phyloP scores from a whole-genome alignment of 2,888 invertebrate species.

The Leucozona laternaria region DNA sequence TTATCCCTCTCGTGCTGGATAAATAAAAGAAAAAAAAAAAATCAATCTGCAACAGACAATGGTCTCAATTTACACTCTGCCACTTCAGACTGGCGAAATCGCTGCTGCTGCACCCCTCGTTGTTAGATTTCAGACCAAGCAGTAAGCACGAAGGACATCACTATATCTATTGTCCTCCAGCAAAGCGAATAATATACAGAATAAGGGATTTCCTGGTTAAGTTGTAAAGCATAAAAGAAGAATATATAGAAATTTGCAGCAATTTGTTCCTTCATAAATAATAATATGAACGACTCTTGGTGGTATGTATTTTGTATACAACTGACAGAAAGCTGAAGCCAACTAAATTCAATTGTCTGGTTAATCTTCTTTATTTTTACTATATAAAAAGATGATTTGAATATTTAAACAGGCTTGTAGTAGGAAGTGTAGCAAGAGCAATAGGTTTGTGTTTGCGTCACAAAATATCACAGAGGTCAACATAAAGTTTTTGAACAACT shows the following conservation, averaged over 20 bases:
- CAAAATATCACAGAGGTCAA: too few relatives aligned
- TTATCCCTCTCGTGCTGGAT: constrained; percentile 48
- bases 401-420: too few relatives aligned
- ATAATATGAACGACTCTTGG: neutral
- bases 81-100: constrained; percentile 57
- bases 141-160: neutral
- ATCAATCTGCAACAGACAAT: constrained; percentile 73
- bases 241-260: constrained; percentile 40
- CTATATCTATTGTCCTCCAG: constrained; percentile 50
- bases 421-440: too few relatives aligned
- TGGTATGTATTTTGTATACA: neutral
- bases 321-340: neutral
- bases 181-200: constrained; percentile 55
- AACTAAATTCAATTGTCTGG: neutral
- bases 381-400: neutral
- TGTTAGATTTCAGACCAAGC: constrained; percentile 10
- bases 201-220: constrained; percentile 65
- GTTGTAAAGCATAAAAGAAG: constrained; percentile 34
- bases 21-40: constrained; percentile 59
- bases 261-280: constrained; percentile 15
- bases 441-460: too few relatives aligned
- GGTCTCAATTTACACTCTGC: constrained; percentile 74
- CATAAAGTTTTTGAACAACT: too few relatives aligned
- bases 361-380: constrained; percentile 9
- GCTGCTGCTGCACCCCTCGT: constrained; percentile 39